Conservation (phyloP, 1,140 invertebrate species). For the Drosophila yakuba region DNA sequence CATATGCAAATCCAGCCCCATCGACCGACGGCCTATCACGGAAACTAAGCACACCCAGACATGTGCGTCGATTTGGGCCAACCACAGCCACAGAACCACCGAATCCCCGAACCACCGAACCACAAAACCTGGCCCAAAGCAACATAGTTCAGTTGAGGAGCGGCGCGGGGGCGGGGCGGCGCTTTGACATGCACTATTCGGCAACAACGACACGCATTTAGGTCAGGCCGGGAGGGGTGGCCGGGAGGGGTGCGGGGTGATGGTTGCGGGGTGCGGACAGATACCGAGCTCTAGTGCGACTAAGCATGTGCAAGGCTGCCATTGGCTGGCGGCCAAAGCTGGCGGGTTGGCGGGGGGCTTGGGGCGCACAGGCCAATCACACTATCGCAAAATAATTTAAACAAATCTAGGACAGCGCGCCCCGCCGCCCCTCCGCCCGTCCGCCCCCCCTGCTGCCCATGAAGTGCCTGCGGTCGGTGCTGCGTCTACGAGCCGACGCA, state of each 20-base stretch:
- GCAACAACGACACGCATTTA: conserved; percentile 70
- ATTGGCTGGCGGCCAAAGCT: conserved; percentile 72
- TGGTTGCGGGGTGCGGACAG: conserved; percentile 27
- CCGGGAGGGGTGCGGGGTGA: background rate
- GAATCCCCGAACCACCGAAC: conserved; percentile 45
- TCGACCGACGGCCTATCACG: conserved; percentile 58
- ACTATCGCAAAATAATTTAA: conserved; percentile 85
- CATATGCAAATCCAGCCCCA: conserved; percentile 69
- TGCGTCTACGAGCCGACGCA: conserved; percentile 36
- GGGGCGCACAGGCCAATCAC: conserved; percentile 81
- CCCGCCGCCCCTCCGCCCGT: conserved; percentile 7
- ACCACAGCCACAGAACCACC: conserved; percentile 47
- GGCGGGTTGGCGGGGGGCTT: conserved; percentile 3
- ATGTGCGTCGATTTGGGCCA: conserved; percentile 31
- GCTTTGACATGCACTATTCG: conserved; percentile 66
- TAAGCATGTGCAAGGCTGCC: conserved; percentile 78
- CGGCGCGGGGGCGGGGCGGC: background rate
- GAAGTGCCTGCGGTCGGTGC: conserved; percentile 10
- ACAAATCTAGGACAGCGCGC: conserved; percentile 80
- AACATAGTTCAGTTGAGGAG: background rate
- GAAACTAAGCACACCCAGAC: conserved; percentile 68
- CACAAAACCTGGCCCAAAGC: conserved; percentile 11
- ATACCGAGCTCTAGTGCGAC: conserved; percentile 41
- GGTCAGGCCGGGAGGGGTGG: conserved; percentile 39
- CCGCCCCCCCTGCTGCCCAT: background rate